Evolutionary conservation across 2,113 vertebrate genomes (phyloP).

Genomic region (Panthera tigris): DNA sequence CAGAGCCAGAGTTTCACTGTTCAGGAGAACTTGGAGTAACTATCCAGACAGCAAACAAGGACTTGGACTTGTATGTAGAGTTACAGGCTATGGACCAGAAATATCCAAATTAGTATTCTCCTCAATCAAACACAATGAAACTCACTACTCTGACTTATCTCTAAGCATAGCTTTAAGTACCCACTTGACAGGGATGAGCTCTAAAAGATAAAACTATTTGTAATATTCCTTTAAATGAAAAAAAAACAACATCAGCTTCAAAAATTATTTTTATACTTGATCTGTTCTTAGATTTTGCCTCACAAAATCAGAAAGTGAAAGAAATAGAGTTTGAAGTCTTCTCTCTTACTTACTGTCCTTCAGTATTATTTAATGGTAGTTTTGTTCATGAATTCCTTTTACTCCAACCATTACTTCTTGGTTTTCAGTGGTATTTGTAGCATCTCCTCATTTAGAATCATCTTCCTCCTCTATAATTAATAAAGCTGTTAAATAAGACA

Average conservation of each 20-base stretch:
- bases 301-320: neutral
- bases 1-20: neutral
- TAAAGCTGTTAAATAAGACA: slow-evolving; percentile 5
- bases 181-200: neutral
- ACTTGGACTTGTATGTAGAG: neutral
- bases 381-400: neutral
- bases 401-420: neutral
- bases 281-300: neutral
- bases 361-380: neutral
- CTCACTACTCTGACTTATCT: neutral
- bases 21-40: neutral
- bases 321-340: neutral
- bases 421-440: neutral
- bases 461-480: neutral
- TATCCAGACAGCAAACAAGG: neutral
- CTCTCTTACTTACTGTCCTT: neutral
- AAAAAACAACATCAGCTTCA: neutral
- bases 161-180: neutral
- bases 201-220: slow-evolving; percentile 11
- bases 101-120: neutral
- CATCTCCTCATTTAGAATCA: slow-evolving; percentile 10
- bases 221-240: neutral
- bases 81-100: neutral
- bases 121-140: neutral
- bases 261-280: neutral